Percentiles rank a stretch among this genome's conserved stretches.
These are phyloP conservation scores for Lucilia sericata DNA, from an alignment of 1,140 invertebrate species.

Conservation along the genomic window DNA sequence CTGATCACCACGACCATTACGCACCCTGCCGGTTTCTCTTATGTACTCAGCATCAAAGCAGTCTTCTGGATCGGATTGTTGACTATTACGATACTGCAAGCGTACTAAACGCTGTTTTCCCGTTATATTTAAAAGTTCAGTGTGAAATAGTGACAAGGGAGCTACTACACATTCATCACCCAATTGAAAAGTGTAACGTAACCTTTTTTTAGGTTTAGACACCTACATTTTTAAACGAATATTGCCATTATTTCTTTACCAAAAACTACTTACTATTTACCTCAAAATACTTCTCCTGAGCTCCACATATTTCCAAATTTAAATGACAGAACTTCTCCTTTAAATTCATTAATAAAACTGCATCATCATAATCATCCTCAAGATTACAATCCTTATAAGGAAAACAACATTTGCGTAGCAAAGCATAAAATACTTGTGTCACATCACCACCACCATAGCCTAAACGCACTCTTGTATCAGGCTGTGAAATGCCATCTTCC, in stretches of 20 bases:
- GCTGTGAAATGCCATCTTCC: constrained; percentile 94
- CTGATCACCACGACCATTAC: constrained; percentile 73
- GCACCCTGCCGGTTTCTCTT: constrained; percentile 79
- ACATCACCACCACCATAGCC: constrained; percentile 93
- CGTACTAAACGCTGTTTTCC: constrained; percentile 73
- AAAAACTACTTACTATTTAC: constrained; percentile 36
- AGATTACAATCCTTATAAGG: constrained; percentile 83
- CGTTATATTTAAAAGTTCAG: constrained; percentile 88
- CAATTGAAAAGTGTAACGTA: constrained; percentile 84
- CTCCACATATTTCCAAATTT: constrained; percentile 73
- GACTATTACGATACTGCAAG: constrained; percentile 79
- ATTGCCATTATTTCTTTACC: too few species aligned
- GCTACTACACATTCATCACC: constrained; percentile 95
- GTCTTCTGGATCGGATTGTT: constrained; percentile 89
- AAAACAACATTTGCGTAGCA: constrained; percentile 89
- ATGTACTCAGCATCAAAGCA: constrained; percentile 94
- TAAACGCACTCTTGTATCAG: constrained; percentile 84
- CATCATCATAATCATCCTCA: constrained; percentile 77
- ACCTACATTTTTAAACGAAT: constrained; percentile 44
- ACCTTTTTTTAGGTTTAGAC: constrained; percentile 54
- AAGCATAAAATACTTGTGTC: constrained; percentile 86
- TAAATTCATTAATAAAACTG: constrained; percentile 82
- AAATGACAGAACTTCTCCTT: constrained; percentile 94
- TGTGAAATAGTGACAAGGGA: constrained; percentile 88
- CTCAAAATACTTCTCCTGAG: constrained; percentile 66